Base-by-base conservation (phyloP, 2,888 invertebrate species). In the Melanophora roralis region DNA sequence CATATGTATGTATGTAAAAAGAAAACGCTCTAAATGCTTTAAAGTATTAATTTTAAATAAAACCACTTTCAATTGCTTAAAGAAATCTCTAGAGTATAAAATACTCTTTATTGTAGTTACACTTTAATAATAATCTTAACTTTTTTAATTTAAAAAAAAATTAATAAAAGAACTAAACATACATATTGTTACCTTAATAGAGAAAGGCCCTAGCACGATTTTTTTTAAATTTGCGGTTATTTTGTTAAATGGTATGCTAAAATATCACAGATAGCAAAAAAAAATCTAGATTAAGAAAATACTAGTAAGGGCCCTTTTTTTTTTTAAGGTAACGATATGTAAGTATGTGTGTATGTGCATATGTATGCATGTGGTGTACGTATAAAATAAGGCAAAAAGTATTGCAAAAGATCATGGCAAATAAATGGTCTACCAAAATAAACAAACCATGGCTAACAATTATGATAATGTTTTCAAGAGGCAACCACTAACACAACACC, bases 361-460 rank as follows among this genome's bases (percentile, higher is more conserved):
- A 5, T 27, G 27, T 27, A 6, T 27, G 27, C 12, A 5, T 11
- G n/a, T 49, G n/a, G 27, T 27, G 27, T 27, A 40, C 12, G 1
- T 11, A 21, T 49, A 21, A 36, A 38, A 40, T 40, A 53, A 53
- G 38, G 11, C 51, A 73, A 60, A 34, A 40, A 32, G 47, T 75
- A 72, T 76, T 76, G 80, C 80, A 73, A 80, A 68, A 76, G 76
- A 80, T 80, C 76, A 71, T 68, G 43, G 64, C 23, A 69, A 80
- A n/a, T n/a, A n/a, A n/a, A 76, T 67, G 75, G 36, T 43, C 62
- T 47, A 72, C 43, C 49, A 73, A 69, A 74, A 49, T 57, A 76
- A 80, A 76, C 80, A 73, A 80, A 68, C 73, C 80, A 76, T 80
- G 55, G 53, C 72, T 67, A 72, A 72, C 32, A 72, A 76, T 76